phyloP scores from a whole-genome alignment of 1,140 invertebrate genomes.

The Melipona quadrifasciata region DNA sequence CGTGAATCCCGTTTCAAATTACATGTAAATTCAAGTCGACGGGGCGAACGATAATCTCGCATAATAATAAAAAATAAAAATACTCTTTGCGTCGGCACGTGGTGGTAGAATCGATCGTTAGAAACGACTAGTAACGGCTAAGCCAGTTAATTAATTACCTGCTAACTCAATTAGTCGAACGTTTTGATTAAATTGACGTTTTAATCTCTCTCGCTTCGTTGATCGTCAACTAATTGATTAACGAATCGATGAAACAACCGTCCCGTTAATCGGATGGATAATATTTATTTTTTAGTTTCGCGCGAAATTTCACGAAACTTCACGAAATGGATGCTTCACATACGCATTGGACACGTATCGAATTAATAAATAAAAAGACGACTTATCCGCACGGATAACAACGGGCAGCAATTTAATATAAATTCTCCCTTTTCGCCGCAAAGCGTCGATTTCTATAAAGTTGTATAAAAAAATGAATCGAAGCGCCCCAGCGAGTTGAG shows the following conservation, averaged over 20 bases:
- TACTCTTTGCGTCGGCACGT: neutral
- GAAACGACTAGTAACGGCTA: neutral
- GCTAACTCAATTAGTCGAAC: neutral
- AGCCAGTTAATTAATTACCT: neutral
- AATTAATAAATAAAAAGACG: neutral
- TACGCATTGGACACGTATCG: neutral
- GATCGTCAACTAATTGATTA: constrained; percentile 5
- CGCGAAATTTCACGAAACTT: neutral
- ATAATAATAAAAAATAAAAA: neutral
- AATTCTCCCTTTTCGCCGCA: neutral
- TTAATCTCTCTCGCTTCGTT: neutral
- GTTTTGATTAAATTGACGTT: neutral
- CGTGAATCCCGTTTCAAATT: neutral
- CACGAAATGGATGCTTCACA: neutral
- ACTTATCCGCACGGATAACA: neutral
- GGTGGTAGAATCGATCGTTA: too few species aligned
- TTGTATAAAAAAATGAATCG: neutral
- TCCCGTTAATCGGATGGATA: neutral
- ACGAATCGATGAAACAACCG: neutral
- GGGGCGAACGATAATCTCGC: too few species aligned
- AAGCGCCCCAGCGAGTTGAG: neutral
- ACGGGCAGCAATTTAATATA: neutral
- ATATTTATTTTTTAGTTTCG: neutral
- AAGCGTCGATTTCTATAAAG: neutral
- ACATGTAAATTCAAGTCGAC: neutral